A percentile compares a stretch with the other conserved stretches of the same genome.
phyloP scores from a whole-genome alignment of 2,888 invertebrate genomes.

The Temnothorax rugatulus region DNA sequence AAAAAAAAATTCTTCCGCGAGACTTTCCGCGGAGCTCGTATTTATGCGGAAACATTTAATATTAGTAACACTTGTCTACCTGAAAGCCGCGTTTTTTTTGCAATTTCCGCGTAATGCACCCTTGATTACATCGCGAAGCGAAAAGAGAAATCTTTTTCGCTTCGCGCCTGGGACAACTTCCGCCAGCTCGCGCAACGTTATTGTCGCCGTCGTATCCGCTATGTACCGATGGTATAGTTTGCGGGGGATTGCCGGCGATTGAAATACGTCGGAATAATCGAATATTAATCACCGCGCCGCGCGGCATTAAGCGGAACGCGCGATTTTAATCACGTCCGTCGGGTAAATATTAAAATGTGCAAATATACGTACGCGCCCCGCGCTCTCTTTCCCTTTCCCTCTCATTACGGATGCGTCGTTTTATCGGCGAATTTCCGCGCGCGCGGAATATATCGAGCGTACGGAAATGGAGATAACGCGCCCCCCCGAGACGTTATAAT shows the following conservation, averaged over 20 bases:
- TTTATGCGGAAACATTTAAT: slow-evolving; percentile 53
- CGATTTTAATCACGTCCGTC: slow-evolving; percentile 37
- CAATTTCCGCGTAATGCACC: slow-evolving; percentile 43
- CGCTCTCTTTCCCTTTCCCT: background rate
- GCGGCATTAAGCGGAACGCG: slow-evolving; percentile 22
- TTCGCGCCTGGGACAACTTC: slow-evolving; percentile 3
- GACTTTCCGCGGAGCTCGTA: slow-evolving; percentile 6
- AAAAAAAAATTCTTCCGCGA: slow-evolving; percentile 6
- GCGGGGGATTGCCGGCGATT: slow-evolving; percentile 33
- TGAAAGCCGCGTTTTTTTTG: slow-evolving; percentile 40
- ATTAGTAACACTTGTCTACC: slow-evolving; percentile 46
- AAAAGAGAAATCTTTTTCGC: slow-evolving; percentile 22
- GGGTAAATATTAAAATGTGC: slow-evolving; percentile 54
- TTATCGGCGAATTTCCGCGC: slow-evolving; percentile 38
- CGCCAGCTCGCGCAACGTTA: slow-evolving; percentile 16
- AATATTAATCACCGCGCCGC: slow-evolving; percentile 36
- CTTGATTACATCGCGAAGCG: slow-evolving; percentile 40
- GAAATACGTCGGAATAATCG: slow-evolving; percentile 48
- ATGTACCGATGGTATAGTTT: background rate
- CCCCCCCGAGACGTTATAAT: slow-evolving; percentile 33
- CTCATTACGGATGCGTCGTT: slow-evolving; percentile 32
- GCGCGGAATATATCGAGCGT: slow-evolving; percentile 43
- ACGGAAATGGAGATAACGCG: slow-evolving; percentile 33
- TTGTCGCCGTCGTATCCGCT: background rate
- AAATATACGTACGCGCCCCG: slow-evolving; percentile 13